A percentile compares a stretch with the other conserved stretches of the same genome.
Conservation (phyloP, 2,888 invertebrate genomes). For the Ophion ellenae region DNA sequence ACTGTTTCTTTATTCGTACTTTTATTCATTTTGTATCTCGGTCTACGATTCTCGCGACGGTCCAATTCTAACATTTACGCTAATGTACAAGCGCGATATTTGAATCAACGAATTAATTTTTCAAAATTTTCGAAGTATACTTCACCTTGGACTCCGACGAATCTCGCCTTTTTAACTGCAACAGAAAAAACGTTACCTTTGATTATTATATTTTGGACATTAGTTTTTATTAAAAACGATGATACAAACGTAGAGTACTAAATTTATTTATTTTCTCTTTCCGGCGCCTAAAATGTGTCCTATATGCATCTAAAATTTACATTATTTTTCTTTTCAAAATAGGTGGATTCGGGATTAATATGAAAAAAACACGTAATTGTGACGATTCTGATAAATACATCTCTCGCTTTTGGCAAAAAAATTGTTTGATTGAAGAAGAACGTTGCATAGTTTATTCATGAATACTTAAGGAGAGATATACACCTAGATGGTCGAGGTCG, state of each 20-base stretch:
- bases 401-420: too few species aligned
- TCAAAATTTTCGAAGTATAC: not conserved
- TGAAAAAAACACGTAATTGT: too few species aligned
- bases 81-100: slow-evolving; percentile 30
- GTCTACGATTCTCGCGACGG: slow-evolving; percentile 38
- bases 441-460: too few species aligned
- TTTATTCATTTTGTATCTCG: slow-evolving; percentile 2
- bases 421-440: too few species aligned
- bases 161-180: slow-evolving; percentile 95
- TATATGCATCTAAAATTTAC: not conserved
- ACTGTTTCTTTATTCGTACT: slow-evolving; percentile 8
- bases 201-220: slow-evolving; percentile 14
- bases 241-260: not conserved
- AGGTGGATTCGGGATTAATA: too few species aligned
- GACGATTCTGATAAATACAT: too few species aligned
- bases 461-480: too few species aligned
- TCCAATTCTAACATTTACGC: slow-evolving; percentile 30
- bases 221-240: not conserved
- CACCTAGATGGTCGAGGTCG: too few species aligned
- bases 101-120: not conserved
- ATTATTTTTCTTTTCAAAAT: too few species aligned
- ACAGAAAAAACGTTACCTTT: slow-evolving; percentile 84
- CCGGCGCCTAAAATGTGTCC: not conserved
- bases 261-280: not conserved
- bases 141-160: slow-evolving; percentile 92